These are phyloP conservation scores for Druon quercuslanigerum DNA, from an alignment of 1,140 invertebrate species.

Conservation along the genomic window DNA sequence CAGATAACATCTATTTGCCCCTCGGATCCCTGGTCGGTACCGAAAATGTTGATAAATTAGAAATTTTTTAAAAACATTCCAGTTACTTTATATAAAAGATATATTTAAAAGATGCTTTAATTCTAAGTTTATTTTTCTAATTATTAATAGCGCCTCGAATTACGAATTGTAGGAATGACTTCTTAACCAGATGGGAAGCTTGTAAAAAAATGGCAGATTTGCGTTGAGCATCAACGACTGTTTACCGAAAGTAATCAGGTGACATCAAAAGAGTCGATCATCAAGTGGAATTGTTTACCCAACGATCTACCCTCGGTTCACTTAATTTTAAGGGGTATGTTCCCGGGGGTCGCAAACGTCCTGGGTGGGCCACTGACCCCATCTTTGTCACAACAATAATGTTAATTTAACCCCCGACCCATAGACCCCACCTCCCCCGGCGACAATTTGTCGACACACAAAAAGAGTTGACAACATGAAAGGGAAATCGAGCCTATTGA, in stretches of 20 bases:
- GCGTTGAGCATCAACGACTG: conserved; percentile 70
- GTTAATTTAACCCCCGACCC: conserved; percentile 71
- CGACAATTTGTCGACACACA: conserved; percentile 74
- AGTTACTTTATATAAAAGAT: no score
- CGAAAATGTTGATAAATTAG: no score
- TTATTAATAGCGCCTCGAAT: background rate
- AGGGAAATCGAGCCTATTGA: conserved; percentile 77
- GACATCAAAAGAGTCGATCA: conserved; percentile 76
- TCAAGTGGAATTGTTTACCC: conserved; percentile 75
- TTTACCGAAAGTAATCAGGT: conserved; percentile 75
- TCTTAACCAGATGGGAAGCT: conserved; percentile 7
- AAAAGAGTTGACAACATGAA: conserved; percentile 77
- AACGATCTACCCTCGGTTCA: conserved; percentile 50
- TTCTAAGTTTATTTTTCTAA: no score
- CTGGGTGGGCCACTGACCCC: conserved; percentile 45
- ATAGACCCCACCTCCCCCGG: conserved; percentile 52
- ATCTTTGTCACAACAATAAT: conserved; percentile 75
- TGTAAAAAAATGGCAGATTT: conserved; percentile 54
- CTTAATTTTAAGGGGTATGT: conserved; percentile 37
- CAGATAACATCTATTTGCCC: no score
- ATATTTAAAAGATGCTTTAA: no score
- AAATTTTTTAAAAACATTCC: no score
- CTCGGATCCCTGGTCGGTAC: no score
- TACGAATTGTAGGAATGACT: background rate
- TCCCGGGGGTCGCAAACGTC: conserved; percentile 44